Percentiles rank a stretch among this genome's conserved stretches.
Conservation (phyloP, 2,888 invertebrate genomes). For the Sphaeridia pumilis region DNA sequence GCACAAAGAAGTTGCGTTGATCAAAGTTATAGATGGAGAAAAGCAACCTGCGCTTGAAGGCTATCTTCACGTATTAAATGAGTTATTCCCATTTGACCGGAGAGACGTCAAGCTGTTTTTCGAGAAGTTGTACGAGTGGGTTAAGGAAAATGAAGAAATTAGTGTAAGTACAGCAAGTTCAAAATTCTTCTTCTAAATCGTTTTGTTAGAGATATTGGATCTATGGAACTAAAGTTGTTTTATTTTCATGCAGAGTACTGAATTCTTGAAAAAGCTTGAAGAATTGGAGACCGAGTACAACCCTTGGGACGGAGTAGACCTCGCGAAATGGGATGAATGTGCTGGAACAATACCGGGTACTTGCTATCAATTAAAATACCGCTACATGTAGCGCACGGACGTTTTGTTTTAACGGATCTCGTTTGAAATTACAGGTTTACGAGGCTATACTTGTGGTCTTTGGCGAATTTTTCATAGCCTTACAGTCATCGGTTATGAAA, state of each 20-base stretch:
- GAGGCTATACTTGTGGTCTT: conserved; percentile 88
- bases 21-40: conserved; percentile 56
- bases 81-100: conserved; percentile 65
- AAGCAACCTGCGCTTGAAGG: conserved; percentile 58
- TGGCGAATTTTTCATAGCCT: conserved; percentile 92
- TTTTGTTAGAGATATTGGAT: background rate
- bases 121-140: conserved; percentile 48
- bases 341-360: conserved; percentile 54
- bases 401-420: background rate
- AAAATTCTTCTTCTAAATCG: background rate
- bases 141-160: conserved; percentile 42
- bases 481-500: conserved; percentile 58
- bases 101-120: conserved; percentile 53
- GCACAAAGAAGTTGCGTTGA: conserved; percentile 66
- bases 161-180: conserved; percentile 7
- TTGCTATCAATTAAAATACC: no score
- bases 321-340: conserved; percentile 63
- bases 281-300: conserved; percentile 35
- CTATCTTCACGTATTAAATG: conserved; percentile 58
- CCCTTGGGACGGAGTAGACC: conserved; percentile 33
- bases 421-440: conserved; percentile 39
- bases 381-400: background rate
- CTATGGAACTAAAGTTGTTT: background rate
- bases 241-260: conserved; percentile 43
- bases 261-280: conserved; percentile 49